Evolutionary conservation across 64 coral and sea anemone genomes (phyloP), one percentile per base, ranked within the genome.

Genomic region (Montipora foliosa): DNA sequence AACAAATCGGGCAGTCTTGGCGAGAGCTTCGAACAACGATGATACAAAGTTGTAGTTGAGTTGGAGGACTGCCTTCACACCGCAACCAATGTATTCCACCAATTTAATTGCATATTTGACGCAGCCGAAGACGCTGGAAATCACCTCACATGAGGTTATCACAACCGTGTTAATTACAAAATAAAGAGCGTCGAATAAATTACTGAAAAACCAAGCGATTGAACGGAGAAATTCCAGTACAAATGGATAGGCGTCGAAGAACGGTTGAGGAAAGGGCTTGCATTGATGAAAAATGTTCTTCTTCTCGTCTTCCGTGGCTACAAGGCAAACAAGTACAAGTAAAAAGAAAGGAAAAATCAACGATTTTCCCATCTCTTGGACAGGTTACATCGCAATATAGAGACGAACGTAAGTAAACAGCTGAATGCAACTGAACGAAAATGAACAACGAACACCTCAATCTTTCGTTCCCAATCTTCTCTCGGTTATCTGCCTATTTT

Each of bases 21-120:
- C 58, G 52, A 86, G 75, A 59, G 49, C 90, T 14, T 44, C 46
- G 48, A 96, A 71, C 17, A 78, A 73, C 2, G 94, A 96, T 3
- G 90, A 92, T 10, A 96, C 94, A n/a, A 96, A 75, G 57, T 93
- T 89, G 78, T 95, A 95, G 69, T 95, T 95, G 50, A 87, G 13
- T 76, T 96, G 90, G 37, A 96, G 25, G 17, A 93, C 48, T n/a
- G 77, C 22, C n/a, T 85, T 90, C 45, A 96, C 84, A 48, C 90
- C 73, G n/a, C 87, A 92, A 0, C 94, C 94, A 5, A 96, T n/a
- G 25, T 89, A 83, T 62, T 96, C 94, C 8, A 96, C 50, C 5
- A 96, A 37, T 11, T 89, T 92, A 67, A 92, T 89, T 24, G 75
- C 67, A 48, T 96, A 67, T 80, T 74, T 91, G 19, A 77, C 51